phyloP scores from a whole-genome alignment of 1,140 invertebrate species.

The Leguminivora glycinivorella region DNA sequence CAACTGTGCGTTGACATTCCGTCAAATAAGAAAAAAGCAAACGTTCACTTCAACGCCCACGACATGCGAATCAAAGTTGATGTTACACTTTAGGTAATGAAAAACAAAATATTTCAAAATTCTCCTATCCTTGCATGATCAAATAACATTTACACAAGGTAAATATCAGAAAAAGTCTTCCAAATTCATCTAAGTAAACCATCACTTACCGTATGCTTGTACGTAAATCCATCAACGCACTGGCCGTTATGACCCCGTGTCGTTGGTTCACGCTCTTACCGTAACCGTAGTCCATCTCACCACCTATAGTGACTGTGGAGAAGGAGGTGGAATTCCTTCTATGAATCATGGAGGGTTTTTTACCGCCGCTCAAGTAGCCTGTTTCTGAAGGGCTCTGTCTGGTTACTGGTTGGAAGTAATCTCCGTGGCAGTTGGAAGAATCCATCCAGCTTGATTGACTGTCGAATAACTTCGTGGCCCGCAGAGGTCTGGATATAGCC shows the following conservation, averaged over 20 bases:
- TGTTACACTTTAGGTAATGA: background rate
- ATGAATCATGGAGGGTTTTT: constrained; percentile 52
- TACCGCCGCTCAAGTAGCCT: constrained; percentile 46
- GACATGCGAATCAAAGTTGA: background rate
- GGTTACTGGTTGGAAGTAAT: constrained; percentile 53
- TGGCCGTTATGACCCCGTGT: constrained; percentile 72
- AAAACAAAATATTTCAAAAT: constrained; percentile 29
- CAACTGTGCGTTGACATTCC: too few relatives aligned
- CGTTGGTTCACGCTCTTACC: constrained; percentile 44
- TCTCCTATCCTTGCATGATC: background rate
- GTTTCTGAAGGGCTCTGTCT: constrained; percentile 49
- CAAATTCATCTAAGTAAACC: constrained; percentile 5
- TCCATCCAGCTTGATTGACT: constrained; percentile 50
- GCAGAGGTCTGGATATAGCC: constrained; percentile 52
- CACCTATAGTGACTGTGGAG: constrained; percentile 64
- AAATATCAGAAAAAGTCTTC: constrained; percentile 31
- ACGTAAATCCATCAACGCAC: constrained; percentile 71
- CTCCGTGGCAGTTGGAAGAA: constrained; percentile 50
- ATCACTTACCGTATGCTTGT: constrained; percentile 65
- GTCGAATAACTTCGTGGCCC: constrained; percentile 55
- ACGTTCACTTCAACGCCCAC: background rate
- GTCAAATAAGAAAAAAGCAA: too few relatives aligned
- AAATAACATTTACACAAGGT: background rate
- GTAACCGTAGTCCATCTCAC: constrained; percentile 48
- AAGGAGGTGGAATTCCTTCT: constrained; percentile 68